Base-by-base conservation (phyloP, 2,113 vertebrate genomes). In the Zosterops lateralis region DNA sequence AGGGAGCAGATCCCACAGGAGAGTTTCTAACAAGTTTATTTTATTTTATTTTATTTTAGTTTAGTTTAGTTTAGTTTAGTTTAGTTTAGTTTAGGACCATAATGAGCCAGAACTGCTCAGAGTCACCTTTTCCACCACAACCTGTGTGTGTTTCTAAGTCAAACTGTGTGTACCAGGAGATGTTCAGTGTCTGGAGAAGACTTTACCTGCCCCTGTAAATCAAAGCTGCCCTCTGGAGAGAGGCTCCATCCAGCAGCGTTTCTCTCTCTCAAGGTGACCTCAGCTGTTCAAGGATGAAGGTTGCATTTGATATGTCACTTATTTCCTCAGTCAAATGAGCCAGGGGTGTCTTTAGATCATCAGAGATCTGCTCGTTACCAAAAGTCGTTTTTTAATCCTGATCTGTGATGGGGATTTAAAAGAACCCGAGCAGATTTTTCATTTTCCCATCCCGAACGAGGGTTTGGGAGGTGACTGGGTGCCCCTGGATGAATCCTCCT, bases 291-390 rank as follows among this genome's bases (percentile, higher is more conserved):
- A 96, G 92, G 34, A 40, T 95, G 97, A 97, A 97, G 97, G 97
- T 97, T 97, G 95, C 68, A 95, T 97, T 97, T 97, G 98, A 98
- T 98, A 97, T 96, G 90, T 95, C 96, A 53, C 95, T 97, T 93
- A 80, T 70, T 94, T 94, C 97, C 96, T 96, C 96, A 85, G 78
- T 94, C 95, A 88, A 90, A 93, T 75, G 96, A 97, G 96, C 77
- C 95, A 12, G 74, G 36, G 36, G 64, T 93, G 76, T 91, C 97
- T 97, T 97, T 95, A 97, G 97, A 97, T 97, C 97, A 97, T 97
- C 97, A 96, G 94, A 97, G 96, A 91, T 96, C 96, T 80, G 93
- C 96, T 95, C 92, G 38, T 95, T 76, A 92, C 95, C 96, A 86
- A 48, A 95, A 96, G 92, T 77, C 94, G 90, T 92, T 97, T 96